phyloP scores from a whole-genome alignment of 2,113 vertebrate genomes.

The Dryoscopus gambensis region DNA sequence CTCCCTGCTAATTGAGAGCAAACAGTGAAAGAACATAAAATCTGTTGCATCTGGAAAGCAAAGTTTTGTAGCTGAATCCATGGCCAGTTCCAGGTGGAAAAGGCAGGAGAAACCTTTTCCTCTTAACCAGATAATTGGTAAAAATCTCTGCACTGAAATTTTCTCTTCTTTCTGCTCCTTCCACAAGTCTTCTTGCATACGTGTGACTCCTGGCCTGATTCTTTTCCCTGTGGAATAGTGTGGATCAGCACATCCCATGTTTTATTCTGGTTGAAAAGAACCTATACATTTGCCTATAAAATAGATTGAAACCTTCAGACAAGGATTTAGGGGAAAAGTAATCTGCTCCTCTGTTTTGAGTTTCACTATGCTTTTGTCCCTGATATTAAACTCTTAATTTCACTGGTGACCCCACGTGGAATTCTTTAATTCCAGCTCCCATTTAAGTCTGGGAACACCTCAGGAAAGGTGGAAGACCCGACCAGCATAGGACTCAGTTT shows the following conservation, averaged over 20 bases:
- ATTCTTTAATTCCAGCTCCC: background rate
- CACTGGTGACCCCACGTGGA: background rate
- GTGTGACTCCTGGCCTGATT: background rate
- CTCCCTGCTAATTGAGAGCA: background rate
- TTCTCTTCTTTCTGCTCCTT: background rate
- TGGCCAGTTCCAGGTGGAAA: background rate
- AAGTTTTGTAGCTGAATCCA: background rate
- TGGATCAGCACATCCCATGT: background rate
- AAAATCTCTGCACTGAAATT: background rate
- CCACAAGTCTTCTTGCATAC: background rate
- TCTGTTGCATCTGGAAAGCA: background rate
- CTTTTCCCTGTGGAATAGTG: background rate
- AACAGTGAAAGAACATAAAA: background rate
- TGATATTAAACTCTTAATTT: background rate
- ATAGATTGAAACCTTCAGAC: background rate
- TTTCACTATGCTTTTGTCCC: background rate
- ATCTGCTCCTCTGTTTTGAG: background rate
- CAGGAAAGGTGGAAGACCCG: background rate
- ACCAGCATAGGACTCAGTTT: accelerated
- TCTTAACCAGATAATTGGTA: background rate
- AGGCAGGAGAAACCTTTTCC: background rate
- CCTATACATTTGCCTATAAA: background rate
- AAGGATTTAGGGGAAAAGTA: background rate
- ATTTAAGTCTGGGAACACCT: background rate
- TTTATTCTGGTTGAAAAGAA: background rate